These are phyloP conservation scores for Toxonevra muliebris DNA, from an alignment of 2,888 invertebrate genomes.

Conservation along the genomic window DNA sequence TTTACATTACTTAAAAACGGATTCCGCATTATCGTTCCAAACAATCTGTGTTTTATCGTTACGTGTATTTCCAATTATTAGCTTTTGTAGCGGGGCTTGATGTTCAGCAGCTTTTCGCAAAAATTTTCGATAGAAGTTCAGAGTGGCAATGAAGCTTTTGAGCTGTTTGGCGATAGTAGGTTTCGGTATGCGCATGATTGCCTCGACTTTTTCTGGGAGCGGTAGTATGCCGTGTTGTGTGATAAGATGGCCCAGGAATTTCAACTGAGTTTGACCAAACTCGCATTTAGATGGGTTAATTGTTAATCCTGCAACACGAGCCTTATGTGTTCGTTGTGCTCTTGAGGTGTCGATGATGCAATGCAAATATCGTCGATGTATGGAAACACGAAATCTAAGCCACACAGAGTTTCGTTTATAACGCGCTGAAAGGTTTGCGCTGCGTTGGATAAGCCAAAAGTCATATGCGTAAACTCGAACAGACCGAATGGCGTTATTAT, in stretches of 20 bases:
- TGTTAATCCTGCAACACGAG: constrained; percentile 24
- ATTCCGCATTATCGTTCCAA: constrained; percentile 16
- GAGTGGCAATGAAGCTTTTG: constrained; percentile 21
- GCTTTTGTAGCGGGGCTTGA: constrained; percentile 13
- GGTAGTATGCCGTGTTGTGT: constrained; percentile 12
- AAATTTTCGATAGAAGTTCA: constrained; percentile 29
- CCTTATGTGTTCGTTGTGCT: constrained; percentile 28
- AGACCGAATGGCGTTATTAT: no score
- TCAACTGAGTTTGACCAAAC: constrained; percentile 23
- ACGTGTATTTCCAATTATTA: constrained; percentile 26
- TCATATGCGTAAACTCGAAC: neutral
- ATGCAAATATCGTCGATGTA: constrained; percentile 32
- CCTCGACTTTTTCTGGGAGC: constrained; percentile 9
- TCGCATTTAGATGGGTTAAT: constrained; percentile 34
- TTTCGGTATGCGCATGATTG: constrained; percentile 10
- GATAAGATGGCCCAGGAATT: constrained; percentile 20
- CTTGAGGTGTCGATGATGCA: constrained; percentile 19
- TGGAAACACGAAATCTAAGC: constrained; percentile 30
- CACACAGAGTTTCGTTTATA: no score
- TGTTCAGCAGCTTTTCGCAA: constrained; percentile 20
- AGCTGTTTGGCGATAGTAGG: constrained; percentile 14
- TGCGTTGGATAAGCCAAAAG: neutral
- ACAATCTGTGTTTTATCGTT: constrained; percentile 29
- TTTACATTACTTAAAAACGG: neutral
- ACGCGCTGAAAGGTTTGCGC: no score